Percentiles rank a stretch among this genome's conserved stretches.
phyloP scores from a whole-genome alignment of 2,113 vertebrate species.

The Physeter macrocephalus region DNA sequence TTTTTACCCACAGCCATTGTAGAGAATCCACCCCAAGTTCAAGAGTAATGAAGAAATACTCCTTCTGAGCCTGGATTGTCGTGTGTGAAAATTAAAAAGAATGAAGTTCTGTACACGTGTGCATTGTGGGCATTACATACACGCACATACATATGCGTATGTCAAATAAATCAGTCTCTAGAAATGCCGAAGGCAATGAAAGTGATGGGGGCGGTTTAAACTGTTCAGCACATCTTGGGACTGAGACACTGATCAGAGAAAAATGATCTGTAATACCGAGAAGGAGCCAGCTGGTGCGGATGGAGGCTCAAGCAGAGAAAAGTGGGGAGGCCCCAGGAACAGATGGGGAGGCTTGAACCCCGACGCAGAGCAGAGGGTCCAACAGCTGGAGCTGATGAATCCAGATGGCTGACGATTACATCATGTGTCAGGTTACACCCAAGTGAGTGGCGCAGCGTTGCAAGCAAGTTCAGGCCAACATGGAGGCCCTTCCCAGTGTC shows the following conservation, averaged over 20 bases:
- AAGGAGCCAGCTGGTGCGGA: slow-evolving; percentile 62
- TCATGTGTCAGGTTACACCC: slow-evolving; percentile 56
- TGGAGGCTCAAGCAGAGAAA: slow-evolving; percentile 51
- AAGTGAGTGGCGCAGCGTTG: background rate
- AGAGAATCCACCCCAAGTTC: background rate
- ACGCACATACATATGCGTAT: background rate
- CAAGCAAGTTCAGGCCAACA: background rate
- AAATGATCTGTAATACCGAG: slow-evolving; percentile 30
- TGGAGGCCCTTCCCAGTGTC: background rate
- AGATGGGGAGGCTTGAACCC: slow-evolving; percentile 58
- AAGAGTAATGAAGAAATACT: background rate
- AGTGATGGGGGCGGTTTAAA: background rate
- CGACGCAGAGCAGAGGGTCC: slow-evolving; percentile 48
- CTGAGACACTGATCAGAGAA: slow-evolving; percentile 39
- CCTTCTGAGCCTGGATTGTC: background rate
- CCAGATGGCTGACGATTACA: slow-evolving; percentile 25
- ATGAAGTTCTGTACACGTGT: background rate
- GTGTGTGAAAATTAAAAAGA: background rate
- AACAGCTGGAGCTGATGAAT: slow-evolving; percentile 56
- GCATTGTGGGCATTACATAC: background rate
- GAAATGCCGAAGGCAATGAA: background rate
- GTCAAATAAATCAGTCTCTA: background rate
- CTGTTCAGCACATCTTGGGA: background rate
- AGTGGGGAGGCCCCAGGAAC: slow-evolving; percentile 35
- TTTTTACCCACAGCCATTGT: background rate